Conservation (phyloP, 2,888 invertebrate species). For the Brachynemurus nebulosus region DNA sequence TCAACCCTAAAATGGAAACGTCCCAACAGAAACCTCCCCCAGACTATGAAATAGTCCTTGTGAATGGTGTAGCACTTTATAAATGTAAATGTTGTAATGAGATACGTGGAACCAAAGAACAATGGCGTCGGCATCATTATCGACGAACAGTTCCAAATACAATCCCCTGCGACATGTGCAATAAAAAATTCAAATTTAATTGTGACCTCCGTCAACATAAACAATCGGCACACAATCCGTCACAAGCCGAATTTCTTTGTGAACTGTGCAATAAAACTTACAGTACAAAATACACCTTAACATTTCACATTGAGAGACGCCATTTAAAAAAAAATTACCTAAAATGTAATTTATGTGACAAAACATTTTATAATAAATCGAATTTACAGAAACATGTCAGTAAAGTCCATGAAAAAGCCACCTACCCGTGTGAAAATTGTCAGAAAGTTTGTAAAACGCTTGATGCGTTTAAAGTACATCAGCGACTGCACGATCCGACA, state of each 20-base stretch:
- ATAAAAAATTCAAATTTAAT: not conserved
- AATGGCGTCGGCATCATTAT: not conserved
- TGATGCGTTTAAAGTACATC: constrained; percentile 7
- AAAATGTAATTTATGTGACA: constrained; percentile 25
- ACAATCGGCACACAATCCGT: not conserved
- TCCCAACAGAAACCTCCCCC: no score
- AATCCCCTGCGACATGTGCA: not conserved
- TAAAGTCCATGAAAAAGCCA: not conserved
- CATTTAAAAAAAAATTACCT: constrained; percentile 25
- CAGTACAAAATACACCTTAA: constrained; percentile 24
- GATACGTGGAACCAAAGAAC: not conserved
- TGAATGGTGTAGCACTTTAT: not conserved
- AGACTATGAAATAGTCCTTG: no score
- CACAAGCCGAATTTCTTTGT: constrained; percentile 4
- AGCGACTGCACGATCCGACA: constrained; percentile 31
- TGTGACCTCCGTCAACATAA: not conserved
- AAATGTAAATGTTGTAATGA: not conserved
- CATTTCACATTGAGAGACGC: constrained; percentile 24
- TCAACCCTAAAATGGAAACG: no score
- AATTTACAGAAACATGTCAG: not conserved
- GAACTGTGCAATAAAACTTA: constrained; percentile 4
- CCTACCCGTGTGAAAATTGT: not conserved
- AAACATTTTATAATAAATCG: constrained; percentile 6
- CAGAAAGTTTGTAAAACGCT: not conserved
- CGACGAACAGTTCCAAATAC: not conserved